Evolutionary conservation across 2,888 invertebrate species (phyloP).

Genomic region (Sialis lutaria): DNA sequence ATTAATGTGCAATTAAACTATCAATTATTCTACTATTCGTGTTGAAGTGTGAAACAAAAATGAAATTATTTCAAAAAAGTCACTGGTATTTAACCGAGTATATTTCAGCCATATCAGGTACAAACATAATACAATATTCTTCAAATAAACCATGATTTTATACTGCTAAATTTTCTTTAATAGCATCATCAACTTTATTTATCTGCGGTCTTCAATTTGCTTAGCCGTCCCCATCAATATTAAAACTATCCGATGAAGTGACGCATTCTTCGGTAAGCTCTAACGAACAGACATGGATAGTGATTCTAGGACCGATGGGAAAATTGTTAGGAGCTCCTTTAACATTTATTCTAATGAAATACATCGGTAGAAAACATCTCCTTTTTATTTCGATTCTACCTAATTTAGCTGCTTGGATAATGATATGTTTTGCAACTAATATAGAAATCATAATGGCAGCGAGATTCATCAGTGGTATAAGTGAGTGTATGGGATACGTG

Average conservation of each 20-base stretch:
- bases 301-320: background rate
- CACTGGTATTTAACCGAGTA: no score
- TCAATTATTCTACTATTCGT: no score
- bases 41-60: no score
- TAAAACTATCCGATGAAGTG: background rate
- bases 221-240: conserved; percentile 2
- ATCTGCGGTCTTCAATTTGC: conserved; percentile 1
- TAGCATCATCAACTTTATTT: background rate
- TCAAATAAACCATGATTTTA: no score
- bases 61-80: no score
- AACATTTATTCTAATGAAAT: background rate
- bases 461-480: conserved; percentile 39
- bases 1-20: no score
- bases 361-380: conserved; percentile 1
- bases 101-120: no score
- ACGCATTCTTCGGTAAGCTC: background rate
- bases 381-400: background rate
- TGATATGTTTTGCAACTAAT: conserved; percentile 2
- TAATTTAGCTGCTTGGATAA: conserved; percentile 1
- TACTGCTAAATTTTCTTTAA: no score
- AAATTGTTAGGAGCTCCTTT: conserved; percentile 2
- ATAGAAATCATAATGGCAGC: background rate
- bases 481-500: conserved; percentile 25
- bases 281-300: conserved; percentile 2
- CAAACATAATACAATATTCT: no score